phyloP scores from a whole-genome alignment of 1,140 invertebrate species.

The Cydia splendana region DNA sequence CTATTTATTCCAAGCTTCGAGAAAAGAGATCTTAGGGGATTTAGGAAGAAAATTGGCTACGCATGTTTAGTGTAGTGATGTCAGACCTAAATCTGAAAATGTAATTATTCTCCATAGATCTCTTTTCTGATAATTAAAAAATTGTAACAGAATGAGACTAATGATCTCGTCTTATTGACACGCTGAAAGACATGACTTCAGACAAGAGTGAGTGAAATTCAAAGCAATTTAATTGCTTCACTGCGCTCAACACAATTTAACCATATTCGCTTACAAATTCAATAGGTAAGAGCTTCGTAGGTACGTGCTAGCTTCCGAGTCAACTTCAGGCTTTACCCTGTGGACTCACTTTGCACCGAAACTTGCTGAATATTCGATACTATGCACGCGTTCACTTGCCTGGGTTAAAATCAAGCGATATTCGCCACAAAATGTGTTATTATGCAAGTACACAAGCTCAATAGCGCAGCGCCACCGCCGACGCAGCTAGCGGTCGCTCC shows the following conservation, averaged over 20 bases:
- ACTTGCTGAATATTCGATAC: slow-evolving; percentile 31
- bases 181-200: background rate
- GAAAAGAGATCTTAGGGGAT: background rate
- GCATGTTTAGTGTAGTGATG: background rate
- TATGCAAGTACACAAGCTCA: slow-evolving; percentile 55
- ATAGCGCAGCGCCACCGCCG: slow-evolving; percentile 50
- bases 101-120: too few species aligned
- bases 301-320: background rate
- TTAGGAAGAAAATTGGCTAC: background rate
- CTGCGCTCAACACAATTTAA: background rate
- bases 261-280: slow-evolving; percentile 8
- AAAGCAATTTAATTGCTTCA: background rate
- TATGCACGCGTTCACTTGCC: slow-evolving; percentile 26
- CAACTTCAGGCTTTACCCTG: slow-evolving; percentile 25
- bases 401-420: slow-evolving; percentile 41
- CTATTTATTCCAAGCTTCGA: slow-evolving; percentile 13
- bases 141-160: background rate
- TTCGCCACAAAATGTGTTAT: slow-evolving; percentile 46
- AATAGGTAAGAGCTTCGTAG: background rate
- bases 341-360: slow-evolving; percentile 23
- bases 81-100: too few species aligned
- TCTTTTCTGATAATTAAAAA: too few species aligned
- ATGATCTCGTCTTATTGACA: background rate
- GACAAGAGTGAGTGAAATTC: background rate
- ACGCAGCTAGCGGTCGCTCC: slow-evolving; percentile 52